Conservation (phyloP, 2,113 vertebrate genomes). For the Pluvialis apricaria region DNA sequence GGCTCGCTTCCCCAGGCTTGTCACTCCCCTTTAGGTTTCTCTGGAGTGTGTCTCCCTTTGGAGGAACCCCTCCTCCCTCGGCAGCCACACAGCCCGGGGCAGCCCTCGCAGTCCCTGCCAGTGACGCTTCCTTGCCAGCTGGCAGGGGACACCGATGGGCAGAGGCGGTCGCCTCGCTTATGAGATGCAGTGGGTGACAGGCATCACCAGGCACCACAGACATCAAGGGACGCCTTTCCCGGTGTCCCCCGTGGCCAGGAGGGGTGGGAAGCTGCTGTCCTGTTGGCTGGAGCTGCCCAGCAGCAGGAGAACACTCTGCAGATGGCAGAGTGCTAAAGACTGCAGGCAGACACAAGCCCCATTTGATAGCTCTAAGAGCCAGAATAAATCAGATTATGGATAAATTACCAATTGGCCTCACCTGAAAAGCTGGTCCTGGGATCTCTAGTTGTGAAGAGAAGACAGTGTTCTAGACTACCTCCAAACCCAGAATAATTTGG, state of each 20-base stretch:
- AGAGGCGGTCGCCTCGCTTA: not conserved
- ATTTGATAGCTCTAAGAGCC: not conserved
- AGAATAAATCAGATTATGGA: not conserved
- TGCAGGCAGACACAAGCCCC: not conserved
- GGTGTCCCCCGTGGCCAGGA: not conserved
- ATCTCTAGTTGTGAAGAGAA: not conserved
- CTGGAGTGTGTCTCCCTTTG: accelerated
- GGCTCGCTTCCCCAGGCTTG: not conserved
- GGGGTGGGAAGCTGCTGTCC: not conserved
- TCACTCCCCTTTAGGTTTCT: not conserved
- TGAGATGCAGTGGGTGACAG: not conserved
- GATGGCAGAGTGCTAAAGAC: not conserved
- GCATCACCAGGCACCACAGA: not conserved
- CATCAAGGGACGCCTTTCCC: accelerated
- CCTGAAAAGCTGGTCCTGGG: not conserved
- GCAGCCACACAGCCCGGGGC: not conserved
- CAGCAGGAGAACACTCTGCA: not conserved
- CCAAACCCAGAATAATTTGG: not conserved
- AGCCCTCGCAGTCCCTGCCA: not conserved
- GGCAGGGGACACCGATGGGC: not conserved
- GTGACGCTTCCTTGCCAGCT: not conserved
- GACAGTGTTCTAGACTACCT: not conserved
- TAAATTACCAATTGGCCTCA: not conserved
- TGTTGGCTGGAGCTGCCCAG: not conserved
- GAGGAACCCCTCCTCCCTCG: not conserved